Percentiles rank a stretch among this genome's conserved stretches.
These are phyloP conservation scores for Aurelia aurita complex sp. Pacific DNA, from an alignment of 30 jellyfish, hydroid and myxozoan genomes.

Conservation along the genomic window DNA sequence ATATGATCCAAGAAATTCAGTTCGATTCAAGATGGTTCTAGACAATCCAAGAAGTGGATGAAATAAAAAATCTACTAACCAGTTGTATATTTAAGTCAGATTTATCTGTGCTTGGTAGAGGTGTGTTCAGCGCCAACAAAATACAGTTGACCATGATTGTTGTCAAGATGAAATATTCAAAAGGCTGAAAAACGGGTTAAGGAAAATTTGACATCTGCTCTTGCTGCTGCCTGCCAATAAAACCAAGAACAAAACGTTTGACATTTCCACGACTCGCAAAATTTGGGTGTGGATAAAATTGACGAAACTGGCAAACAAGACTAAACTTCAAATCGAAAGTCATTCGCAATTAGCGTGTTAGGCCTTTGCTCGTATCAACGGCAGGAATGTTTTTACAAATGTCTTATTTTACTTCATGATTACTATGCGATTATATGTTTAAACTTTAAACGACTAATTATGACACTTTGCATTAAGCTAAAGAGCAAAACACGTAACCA, in stretches of 20 bases:
- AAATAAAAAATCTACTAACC: conserved; percentile 61
- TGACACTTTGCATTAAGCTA: background rate
- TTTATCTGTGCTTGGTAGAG: conserved; percentile 85
- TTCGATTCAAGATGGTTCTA: too few species aligned
- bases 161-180: conserved; percentile 81
- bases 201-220: conserved; percentile 29
- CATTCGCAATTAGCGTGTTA: too few species aligned
- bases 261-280: background rate
- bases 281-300: too few species aligned
- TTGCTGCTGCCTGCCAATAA: background rate
- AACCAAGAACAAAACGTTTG: background rate
- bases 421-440: background rate
- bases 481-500: conserved; percentile 1
- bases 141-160: conserved; percentile 93
- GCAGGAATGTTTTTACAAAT: too few species aligned
- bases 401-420: background rate
- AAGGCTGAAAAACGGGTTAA: conserved; percentile 71
- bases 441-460: conserved; percentile 2
- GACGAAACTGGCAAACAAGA: too few species aligned
- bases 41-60: background rate
- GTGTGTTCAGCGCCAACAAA: conserved; percentile 87
- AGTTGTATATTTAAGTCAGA: conserved; percentile 74
- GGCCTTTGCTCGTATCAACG: too few species aligned
- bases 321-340: too few species aligned
- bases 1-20: too few species aligned